Percentiles rank a stretch among this genome's conserved stretches.
Evolutionary conservation across 1,140 invertebrate genomes (phyloP).

Genomic region (Calephelis virginiensis): DNA sequence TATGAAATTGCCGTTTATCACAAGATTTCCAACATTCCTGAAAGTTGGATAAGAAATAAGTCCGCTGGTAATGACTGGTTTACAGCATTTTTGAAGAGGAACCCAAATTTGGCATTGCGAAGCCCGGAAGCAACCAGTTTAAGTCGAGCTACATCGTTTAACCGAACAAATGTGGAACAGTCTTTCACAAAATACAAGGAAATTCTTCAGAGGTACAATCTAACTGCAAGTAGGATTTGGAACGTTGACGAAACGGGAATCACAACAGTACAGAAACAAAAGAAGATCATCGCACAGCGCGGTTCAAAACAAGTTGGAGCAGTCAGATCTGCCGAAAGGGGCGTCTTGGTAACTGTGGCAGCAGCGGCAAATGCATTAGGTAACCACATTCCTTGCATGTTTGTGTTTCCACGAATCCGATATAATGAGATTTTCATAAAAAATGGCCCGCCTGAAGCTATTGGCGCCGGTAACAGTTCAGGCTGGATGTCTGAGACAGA

Average conservation of each 20-base stretch:
- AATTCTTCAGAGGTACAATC: conserved; percentile 18
- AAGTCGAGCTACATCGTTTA: conserved; percentile 20
- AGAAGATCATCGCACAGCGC: conserved; percentile 17
- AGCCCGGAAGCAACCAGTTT: conserved; percentile 23
- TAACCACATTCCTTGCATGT: conserved; percentile 24
- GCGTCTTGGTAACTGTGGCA: conserved; percentile 23
- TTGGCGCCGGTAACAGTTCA: conserved; percentile 20
- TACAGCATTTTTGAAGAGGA: not conserved
- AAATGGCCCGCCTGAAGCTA: not conserved
- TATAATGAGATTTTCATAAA: conserved; percentile 18
- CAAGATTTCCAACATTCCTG: conserved; percentile 11
- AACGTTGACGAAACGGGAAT: conserved; percentile 20
- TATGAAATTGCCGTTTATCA: conserved; percentile 3
- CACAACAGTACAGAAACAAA: conserved; percentile 14
- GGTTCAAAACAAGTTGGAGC: conserved; percentile 13
- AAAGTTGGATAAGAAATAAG: conserved; percentile 8
- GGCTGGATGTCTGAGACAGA: conserved; percentile 22
- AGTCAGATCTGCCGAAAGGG: conserved; percentile 24
- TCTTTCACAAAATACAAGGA: conserved; percentile 20
- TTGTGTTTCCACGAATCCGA: conserved; percentile 22
- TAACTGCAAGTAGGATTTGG: conserved; percentile 17
- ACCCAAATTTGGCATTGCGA: conserved; percentile 20
- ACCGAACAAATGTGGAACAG: conserved; percentile 19
- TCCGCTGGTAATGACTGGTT: conserved; percentile 5
- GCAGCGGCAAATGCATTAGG: conserved; percentile 24